phyloP scores from a whole-genome alignment of 2,797 vertebrate species.

The Macropodus opercularis region DNA sequence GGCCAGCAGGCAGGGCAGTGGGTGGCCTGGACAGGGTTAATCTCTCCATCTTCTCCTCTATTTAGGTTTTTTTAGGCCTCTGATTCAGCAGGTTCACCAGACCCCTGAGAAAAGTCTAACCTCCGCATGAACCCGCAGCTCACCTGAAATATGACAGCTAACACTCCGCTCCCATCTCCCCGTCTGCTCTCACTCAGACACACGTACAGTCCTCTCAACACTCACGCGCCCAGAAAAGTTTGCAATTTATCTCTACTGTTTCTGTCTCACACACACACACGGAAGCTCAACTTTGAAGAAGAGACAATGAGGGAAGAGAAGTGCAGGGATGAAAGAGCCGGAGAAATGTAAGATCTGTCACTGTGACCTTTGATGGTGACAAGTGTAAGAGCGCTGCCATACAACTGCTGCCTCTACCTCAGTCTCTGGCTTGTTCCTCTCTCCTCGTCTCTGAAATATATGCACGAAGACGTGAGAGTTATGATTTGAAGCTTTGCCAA shows the following conservation, averaged over 20 bases:
- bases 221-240: slow-evolving; percentile 55
- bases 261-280: slow-evolving; percentile 31
- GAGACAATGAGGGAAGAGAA: slow-evolving; percentile 48
- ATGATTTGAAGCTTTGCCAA: slow-evolving; percentile 26
- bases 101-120: slow-evolving; percentile 80
- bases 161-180: slow-evolving; percentile 70
- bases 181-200: slow-evolving; percentile 43
- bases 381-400: slow-evolving; percentile 52
- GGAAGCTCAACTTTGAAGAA: slow-evolving; percentile 55
- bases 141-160: slow-evolving; percentile 80
- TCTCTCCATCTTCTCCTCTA: slow-evolving; percentile 55
- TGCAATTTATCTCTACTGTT: slow-evolving; percentile 36
- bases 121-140: slow-evolving; percentile 75
- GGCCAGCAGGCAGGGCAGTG: no score
- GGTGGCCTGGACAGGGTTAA: slow-evolving; percentile 66
- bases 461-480: slow-evolving; percentile 18
- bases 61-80: slow-evolving; percentile 55
- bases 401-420: slow-evolving; percentile 36
- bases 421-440: slow-evolving; percentile 1
- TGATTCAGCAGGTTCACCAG: slow-evolving; percentile 66
- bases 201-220: slow-evolving; percentile 44
- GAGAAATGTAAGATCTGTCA: slow-evolving; percentile 71
- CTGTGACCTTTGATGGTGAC: slow-evolving; percentile 76
- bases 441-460: slow-evolving; percentile 31
- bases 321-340: slow-evolving; percentile 52